Conservation (phyloP, 2,888 invertebrate genomes). For the Apodemia duryi region DNA sequence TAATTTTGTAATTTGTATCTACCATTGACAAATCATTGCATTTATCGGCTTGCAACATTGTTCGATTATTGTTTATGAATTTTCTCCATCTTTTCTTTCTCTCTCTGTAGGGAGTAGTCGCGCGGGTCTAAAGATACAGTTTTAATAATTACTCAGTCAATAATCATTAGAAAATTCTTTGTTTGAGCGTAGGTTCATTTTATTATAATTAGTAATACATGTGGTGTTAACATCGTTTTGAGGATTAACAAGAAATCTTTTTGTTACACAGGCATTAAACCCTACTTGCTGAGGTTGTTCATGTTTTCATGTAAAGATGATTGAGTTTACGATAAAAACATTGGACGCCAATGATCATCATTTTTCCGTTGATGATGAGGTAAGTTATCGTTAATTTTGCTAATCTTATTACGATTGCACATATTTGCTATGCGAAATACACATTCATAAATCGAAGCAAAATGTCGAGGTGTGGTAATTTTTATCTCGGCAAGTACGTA, state of each 20-base stretch:
- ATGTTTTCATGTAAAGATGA: conserved; percentile 72
- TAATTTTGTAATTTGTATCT: too few relatives aligned
- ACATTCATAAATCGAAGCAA: conserved; percentile 3
- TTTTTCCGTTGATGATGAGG: conserved; percentile 90
- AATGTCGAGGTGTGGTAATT: conserved; percentile 16
- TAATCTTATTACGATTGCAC: conserved; percentile 2
- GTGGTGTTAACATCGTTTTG: neutral
- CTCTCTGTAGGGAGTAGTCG: conserved; percentile 21
- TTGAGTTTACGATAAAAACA: conserved; percentile 93
- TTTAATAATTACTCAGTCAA: conserved; percentile 18
- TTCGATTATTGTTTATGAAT: conserved; percentile 14
- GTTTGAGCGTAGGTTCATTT: conserved; percentile 22
- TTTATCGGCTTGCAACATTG: neutral
- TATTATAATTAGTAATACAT: neutral
- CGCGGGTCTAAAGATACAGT: conserved; percentile 17
- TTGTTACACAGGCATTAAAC: conserved; percentile 22
- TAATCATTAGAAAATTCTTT: conserved; percentile 24
- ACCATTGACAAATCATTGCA: neutral
- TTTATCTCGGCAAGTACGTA: conserved; percentile 8
- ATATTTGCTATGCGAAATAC: neutral
- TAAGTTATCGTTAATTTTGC: conserved; percentile 72
- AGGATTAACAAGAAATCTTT: conserved; percentile 15
- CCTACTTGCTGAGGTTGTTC: conserved; percentile 23
- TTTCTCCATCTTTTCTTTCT: conserved; percentile 24
- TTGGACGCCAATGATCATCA: conserved; percentile 92